phyloP scores from a whole-genome alignment of 2,113 vertebrate species.

The Rutilus rutilus region DNA sequence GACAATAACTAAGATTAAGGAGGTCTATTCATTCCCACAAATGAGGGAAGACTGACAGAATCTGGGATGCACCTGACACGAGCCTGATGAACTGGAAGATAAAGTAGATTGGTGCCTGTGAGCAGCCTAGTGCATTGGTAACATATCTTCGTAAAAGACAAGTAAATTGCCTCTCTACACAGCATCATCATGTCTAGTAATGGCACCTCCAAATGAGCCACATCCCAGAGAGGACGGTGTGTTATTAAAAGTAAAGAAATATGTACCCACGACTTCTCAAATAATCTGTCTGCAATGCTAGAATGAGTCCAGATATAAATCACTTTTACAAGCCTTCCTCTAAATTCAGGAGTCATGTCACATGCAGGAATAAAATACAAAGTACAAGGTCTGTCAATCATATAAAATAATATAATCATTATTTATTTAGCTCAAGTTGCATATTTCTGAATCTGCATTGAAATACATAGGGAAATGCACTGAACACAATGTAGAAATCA shows the following conservation, averaged over 20 bases:
- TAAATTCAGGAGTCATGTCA: constrained; percentile 1
- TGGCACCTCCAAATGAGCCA: constrained; percentile 7
- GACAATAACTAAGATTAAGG: constrained; percentile 42
- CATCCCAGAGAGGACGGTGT: neutral
- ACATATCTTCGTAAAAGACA: constrained; percentile 17
- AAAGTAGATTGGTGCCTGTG: constrained; percentile 24
- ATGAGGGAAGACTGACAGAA: constrained; percentile 43
- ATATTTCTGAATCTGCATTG: neutral
- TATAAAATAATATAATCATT: neutral
- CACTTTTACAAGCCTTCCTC: neutral
- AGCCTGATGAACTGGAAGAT: constrained; percentile 29
- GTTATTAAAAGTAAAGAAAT: constrained; percentile 23
- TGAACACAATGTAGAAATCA: neutral
- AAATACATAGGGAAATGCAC: neutral
- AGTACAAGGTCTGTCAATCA: neutral
- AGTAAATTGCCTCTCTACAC: constrained; percentile 35
- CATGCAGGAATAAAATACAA: neutral
- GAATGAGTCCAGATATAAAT: neutral
- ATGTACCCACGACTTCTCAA: neutral
- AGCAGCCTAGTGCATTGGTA: constrained; percentile 2
- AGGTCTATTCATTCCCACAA: constrained; percentile 37
- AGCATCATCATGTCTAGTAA: constrained; percentile 11
- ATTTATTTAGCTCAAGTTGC: neutral
- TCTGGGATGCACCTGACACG: constrained; percentile 15
- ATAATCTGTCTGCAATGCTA: neutral